Conservation (phyloP, 2,113 vertebrate species). For the Dasyurus viverrinus region DNA sequence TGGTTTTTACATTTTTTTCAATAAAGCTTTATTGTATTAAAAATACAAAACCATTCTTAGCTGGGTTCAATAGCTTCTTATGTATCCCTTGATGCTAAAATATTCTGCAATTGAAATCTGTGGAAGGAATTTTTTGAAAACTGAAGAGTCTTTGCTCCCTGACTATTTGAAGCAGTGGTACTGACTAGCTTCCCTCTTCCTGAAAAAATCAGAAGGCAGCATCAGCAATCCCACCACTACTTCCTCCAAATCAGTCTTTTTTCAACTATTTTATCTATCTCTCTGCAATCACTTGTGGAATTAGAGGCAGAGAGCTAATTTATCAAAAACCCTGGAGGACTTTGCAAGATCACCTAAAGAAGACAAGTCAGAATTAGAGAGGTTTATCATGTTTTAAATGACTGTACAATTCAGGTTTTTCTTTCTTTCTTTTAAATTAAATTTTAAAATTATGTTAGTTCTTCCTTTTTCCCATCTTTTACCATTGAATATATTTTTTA, state of each 20-base stretch:
- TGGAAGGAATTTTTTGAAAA: neutral
- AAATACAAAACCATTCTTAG: neutral
- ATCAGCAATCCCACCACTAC: neutral
- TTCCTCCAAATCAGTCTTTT: conserved; percentile 21
- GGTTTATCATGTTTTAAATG: conserved; percentile 62
- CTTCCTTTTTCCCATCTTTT: neutral
- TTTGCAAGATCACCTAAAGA: conserved; percentile 58
- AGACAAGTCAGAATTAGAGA: conserved; percentile 58
- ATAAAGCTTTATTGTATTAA: neutral
- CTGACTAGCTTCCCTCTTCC: neutral
- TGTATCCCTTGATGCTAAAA: neutral
- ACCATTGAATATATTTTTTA: neutral
- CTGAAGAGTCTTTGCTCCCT: neutral
- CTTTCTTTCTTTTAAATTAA: neutral
- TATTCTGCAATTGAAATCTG: neutral
- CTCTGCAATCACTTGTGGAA: conserved; percentile 19
- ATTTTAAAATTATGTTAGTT: neutral
- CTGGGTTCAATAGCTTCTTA: neutral
- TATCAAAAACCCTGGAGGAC: conserved; percentile 51
- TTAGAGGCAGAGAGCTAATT: conserved; percentile 54
- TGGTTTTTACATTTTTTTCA: neutral
- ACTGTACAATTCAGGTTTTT: neutral
- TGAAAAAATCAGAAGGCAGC: neutral
- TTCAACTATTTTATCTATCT: neutral
- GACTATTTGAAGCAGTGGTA: neutral